Evolutionary conservation across 2,888 invertebrate species (phyloP).

Genomic region (Stratiomys singularior): DNA sequence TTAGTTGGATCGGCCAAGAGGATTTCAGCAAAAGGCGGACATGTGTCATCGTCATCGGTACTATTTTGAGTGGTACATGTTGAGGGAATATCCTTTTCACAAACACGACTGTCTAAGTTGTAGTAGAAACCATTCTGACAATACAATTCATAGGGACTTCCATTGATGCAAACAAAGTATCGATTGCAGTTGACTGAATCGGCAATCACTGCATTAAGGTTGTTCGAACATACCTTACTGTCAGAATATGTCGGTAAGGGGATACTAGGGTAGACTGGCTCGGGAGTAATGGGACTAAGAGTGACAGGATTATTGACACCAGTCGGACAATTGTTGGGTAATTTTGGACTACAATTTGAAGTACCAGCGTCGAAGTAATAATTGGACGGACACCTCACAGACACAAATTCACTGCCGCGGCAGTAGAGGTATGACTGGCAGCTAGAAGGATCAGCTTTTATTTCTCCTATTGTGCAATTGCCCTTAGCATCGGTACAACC

Average conservation of each 20-base stretch:
- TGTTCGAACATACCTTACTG: not conserved
- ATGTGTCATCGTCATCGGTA: not conserved
- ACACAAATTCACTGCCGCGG: no score
- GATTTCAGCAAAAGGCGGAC: not conserved
- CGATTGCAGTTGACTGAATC: slow-evolving; percentile 11
- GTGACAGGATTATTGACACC: not conserved
- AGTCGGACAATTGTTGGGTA: not conserved
- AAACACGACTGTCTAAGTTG: not conserved
- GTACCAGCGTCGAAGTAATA: not conserved
- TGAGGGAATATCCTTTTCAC: not conserved
- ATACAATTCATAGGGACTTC: not conserved
- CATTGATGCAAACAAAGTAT: slow-evolving; percentile 9
- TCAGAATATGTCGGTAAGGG: no score
- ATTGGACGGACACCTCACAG: not conserved
- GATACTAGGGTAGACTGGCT: not conserved
- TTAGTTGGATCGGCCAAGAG: not conserved
- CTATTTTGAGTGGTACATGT: not conserved
- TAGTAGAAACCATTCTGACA: not conserved
- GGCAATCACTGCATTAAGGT: not conserved
- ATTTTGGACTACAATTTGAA: not conserved
- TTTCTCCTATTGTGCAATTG: not conserved
- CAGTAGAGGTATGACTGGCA: slow-evolving; percentile 14
- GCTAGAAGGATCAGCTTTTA: not conserved
- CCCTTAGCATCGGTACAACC: not conserved
- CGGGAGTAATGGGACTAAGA: not conserved